Conservation (phyloP, 2,797 vertebrate genomes). For the Columba guinea region DNA sequence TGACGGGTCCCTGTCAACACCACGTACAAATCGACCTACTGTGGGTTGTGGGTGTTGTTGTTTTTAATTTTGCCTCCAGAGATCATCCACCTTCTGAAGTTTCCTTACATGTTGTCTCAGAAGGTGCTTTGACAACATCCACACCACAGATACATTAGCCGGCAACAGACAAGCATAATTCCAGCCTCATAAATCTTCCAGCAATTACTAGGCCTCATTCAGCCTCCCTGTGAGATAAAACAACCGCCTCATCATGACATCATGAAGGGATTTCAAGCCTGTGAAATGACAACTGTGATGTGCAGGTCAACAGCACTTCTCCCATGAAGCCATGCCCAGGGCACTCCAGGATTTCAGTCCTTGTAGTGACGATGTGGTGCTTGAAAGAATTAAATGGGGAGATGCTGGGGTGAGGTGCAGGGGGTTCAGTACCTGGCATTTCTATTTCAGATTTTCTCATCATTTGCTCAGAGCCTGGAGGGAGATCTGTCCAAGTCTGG, state of each 20-base stretch:
- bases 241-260: neutral
- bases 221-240: constrained; percentile 17
- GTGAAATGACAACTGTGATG: neutral
- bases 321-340: fast-evolving
- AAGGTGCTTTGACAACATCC: constrained; percentile 40
- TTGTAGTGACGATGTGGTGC: neutral
- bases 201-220: neutral
- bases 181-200: constrained; percentile 32
- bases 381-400: neutral
- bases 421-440: no score
- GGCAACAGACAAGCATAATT: neutral
- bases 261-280: neutral
- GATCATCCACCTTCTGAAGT: constrained; percentile 31
- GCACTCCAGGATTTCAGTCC: neutral
- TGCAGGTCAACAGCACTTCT: neutral
- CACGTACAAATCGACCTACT: neutral
- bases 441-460: neutral
- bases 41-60: neutral
- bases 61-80: neutral
- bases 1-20: neutral
- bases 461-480: neutral
- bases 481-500: neutral
- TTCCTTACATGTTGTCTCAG: neutral
- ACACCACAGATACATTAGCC: neutral
- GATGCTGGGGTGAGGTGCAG: neutral